phyloP scores from a whole-genome alignment of 2,797 vertebrate genomes.

The Crotalus adamanteus region DNA sequence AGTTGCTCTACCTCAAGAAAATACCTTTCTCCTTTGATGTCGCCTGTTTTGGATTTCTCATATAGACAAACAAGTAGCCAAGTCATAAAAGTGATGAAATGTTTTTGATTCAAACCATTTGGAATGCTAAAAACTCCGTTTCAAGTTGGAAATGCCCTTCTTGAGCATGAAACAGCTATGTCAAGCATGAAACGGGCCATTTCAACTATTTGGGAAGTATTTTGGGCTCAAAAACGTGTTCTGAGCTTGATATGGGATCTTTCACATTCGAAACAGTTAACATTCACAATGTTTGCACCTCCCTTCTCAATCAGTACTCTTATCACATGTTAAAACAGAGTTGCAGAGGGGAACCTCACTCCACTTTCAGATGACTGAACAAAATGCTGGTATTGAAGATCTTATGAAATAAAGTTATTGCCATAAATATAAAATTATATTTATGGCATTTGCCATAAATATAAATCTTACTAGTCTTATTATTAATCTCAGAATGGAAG shows the following conservation, averaged over 20 bases:
- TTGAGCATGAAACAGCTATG: neutral
- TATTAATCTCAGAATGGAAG: neutral
- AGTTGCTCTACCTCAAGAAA: neutral
- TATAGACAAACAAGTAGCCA: neutral
- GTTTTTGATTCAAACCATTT: neutral
- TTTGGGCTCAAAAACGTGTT: neutral
- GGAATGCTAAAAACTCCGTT: neutral
- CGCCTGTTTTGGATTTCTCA: neutral
- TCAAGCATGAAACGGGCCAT: neutral
- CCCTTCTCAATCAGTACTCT: neutral
- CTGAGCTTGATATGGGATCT: neutral
- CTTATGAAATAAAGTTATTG: neutral
- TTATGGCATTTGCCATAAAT: neutral
- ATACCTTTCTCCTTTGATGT: neutral
- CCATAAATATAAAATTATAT: neutral
- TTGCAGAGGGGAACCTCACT: neutral
- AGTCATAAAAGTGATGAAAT: neutral
- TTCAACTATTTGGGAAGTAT: neutral
- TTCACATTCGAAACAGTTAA: neutral
- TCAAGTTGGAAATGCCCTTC: neutral
- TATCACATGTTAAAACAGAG: neutral
- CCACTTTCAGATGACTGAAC: neutral
- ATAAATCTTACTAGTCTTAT: neutral
- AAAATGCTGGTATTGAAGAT: neutral
- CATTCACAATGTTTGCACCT: neutral